Conservation (phyloP, 37 sponge, comb jelly and placozoan genomes). For the Hexactinellida sp. region DNA sequence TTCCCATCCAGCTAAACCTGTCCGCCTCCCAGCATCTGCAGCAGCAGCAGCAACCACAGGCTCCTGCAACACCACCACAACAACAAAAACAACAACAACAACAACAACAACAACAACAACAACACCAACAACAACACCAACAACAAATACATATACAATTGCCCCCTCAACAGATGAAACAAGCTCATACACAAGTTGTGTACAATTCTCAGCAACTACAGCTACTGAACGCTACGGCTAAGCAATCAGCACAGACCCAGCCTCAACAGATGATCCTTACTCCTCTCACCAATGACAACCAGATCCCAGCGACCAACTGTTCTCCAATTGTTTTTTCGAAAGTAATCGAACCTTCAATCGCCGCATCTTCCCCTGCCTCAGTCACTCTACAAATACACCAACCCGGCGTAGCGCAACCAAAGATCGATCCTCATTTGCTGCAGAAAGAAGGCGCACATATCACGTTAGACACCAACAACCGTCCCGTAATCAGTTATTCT, state of each 20-base stretch:
- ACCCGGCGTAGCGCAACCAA: background rate
- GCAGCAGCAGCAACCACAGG: background rate
- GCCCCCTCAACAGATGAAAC: background rate
- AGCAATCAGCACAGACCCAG: background rate
- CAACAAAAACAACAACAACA: background rate
- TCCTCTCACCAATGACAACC: background rate
- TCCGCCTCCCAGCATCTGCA: background rate
- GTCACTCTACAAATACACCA: background rate
- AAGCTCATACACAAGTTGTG: background rate
- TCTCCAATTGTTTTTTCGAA: background rate
- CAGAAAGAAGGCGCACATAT: background rate
- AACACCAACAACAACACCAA: no score
- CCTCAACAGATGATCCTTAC: background rate
- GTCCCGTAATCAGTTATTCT: background rate
- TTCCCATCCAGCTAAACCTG: background rate
- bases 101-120: background rate
- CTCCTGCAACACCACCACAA: background rate
- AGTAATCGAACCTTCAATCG: background rate
- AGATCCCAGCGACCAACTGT: background rate
- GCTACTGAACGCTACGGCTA: background rate
- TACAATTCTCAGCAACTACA: no score
- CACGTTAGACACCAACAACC: background rate
- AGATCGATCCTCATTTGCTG: background rate
- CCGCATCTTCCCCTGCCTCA: background rate
- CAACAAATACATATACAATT: background rate